Conservation (phyloP, 2,113 vertebrate genomes). For the Pedetes capensis region DNA sequence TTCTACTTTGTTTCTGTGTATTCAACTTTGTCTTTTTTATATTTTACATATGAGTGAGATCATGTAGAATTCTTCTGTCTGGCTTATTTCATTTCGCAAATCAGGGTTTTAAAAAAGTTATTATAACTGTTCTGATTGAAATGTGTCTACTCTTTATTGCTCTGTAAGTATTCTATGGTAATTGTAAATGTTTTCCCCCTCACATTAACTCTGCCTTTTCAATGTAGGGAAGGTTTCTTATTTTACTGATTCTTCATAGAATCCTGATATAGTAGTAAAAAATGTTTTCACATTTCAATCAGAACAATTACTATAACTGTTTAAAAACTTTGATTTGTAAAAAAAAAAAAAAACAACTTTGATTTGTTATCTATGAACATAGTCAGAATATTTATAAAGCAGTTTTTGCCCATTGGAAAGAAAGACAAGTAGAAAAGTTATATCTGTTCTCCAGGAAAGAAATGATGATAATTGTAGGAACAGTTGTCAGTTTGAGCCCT, state of each 20-base stretch:
- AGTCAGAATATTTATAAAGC: neutral
- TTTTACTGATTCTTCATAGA: neutral
- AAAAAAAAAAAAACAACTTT: neutral
- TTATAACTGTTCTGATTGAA: no score
- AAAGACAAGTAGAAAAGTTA: conserved; percentile 15
- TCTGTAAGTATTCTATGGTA: neutral
- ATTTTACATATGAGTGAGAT: no score
- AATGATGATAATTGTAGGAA: conserved; percentile 22
- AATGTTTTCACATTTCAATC: neutral
- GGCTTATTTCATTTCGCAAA: neutral
- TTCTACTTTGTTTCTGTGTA: neutral
- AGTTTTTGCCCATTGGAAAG: neutral
- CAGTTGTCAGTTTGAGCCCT: conserved; percentile 32
- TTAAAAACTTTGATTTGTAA: neutral
- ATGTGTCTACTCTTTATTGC: no score
- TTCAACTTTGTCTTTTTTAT: neutral
- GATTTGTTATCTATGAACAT: neutral
- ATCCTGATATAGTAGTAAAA: neutral
- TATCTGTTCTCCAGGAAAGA: conserved; percentile 66
- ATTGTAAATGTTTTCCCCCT: neutral
- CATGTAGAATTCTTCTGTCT: neutral
- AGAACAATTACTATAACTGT: neutral
- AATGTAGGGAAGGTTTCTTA: neutral
- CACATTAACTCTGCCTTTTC: neutral
- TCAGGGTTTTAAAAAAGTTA: no score